These are phyloP conservation scores for Pempheris klunzingeri DNA, from an alignment of 2,797 vertebrate genomes.

Conservation along the genomic window DNA sequence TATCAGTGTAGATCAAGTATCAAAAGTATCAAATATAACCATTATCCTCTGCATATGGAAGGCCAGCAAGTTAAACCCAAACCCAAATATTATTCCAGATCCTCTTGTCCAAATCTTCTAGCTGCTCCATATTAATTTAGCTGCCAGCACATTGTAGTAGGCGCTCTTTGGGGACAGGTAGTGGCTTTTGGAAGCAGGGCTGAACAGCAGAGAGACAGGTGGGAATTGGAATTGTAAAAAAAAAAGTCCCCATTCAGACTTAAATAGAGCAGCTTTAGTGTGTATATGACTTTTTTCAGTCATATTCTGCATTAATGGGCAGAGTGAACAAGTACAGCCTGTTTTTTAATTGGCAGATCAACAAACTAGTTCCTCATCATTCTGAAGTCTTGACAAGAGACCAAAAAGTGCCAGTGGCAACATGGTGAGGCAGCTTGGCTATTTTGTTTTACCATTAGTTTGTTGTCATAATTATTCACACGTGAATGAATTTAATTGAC, in stretches of 20 bases:
- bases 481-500: slow-evolving; percentile 64
- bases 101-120: neutral
- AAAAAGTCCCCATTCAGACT: neutral
- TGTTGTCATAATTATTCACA: slow-evolving; percentile 56
- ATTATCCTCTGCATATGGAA: neutral
- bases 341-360: slow-evolving; percentile 42
- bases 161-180: neutral
- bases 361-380: slow-evolving; percentile 43
- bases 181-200: neutral
- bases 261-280: slow-evolving; percentile 24
- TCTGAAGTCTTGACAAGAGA: slow-evolving; percentile 45
- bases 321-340: slow-evolving; percentile 14
- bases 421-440: slow-evolving; percentile 24
- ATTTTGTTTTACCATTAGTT: slow-evolving; percentile 49
- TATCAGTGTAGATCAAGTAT: too few species aligned
- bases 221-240: neutral
- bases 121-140: neutral
- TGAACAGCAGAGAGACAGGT: neutral
- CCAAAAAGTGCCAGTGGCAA: slow-evolving; percentile 34
- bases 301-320: slow-evolving; percentile 16
- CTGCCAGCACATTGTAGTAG: neutral
- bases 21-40: too few species aligned
- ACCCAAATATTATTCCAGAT: neutral
- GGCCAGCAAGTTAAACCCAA: neutral
- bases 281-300: neutral